Evolutionary conservation across 2,113 vertebrate genomes (phyloP), one percentile per base, ranked within the genome.

Genomic region (Prochilodus magdalenae): DNA sequence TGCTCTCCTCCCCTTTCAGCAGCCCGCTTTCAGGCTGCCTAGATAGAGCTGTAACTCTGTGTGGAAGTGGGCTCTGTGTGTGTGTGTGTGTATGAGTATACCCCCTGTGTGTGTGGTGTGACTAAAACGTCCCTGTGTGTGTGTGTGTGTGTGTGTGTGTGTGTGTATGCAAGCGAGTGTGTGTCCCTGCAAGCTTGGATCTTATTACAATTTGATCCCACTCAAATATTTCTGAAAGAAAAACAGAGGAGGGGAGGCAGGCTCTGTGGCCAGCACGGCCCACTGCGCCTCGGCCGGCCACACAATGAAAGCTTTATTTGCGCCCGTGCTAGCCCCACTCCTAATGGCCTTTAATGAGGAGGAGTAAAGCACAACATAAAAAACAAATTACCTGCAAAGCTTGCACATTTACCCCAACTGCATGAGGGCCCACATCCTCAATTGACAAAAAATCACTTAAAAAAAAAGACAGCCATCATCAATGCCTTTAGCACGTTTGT

Each of bases 171-270:
- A 79, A 29, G 75, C 84, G 90, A 83, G 90, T 86, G 91, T 86
- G 86, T 90, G 91, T 91, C 88, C 86, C 86, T 87, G 89, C 22
- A 72, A 89, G 90, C 91, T 90, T 90, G 91, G 93, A 93, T 94
- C 94, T 92, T 90, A 93, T 95, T 95, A 93, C 93, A 90, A 88
- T 93, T 94, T 93, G 92, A 94, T 93, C 93, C 94, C 91, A 92
- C 93, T 95, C 92, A 94, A 94, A 94, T 93, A 95, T 93, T 95
- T 95, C 91, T 91, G 87, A 93, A 93, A 93, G 92, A 92, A 95
- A 93, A 93, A 93, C 91, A 92, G 91, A 90, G 89, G 86, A 91
- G 87, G 90, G 90, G 88, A 92, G 91, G 85, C 84, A 83, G 62
- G 83, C 83, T 87, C 90, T 90, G 89, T 86, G 89, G 90, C 86